Percentiles rank a stretch among this genome's conserved stretches.
These are phyloP conservation scores for Perccottus glenii DNA, from an alignment of 2,113 vertebrate genomes.

Conservation along the genomic window DNA sequence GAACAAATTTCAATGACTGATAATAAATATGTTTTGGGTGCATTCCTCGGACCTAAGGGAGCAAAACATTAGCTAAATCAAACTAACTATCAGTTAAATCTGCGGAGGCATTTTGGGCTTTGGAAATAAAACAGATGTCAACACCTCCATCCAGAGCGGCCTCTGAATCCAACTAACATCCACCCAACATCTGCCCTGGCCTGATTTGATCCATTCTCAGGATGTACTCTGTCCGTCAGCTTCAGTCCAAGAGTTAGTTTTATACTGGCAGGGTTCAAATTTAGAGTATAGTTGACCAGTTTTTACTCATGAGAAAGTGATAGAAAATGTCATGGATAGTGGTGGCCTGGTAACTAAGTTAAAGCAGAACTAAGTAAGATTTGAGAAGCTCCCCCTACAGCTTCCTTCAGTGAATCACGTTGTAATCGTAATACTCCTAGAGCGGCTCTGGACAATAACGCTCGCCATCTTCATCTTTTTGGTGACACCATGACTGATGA, in stretches of 20 bases:
- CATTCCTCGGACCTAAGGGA: constrained; percentile 64
- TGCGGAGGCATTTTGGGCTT: constrained; percentile 26
- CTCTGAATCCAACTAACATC: constrained; percentile 13
- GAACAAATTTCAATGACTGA: constrained; percentile 51
- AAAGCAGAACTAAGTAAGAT: too few species aligned
- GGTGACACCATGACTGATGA: too few species aligned
- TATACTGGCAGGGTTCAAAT: constrained; percentile 4
- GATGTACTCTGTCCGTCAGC: constrained; percentile 6
- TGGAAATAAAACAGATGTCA: constrained; percentile 11
- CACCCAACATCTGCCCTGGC: constrained; percentile 26
- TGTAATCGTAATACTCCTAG: too few species aligned
- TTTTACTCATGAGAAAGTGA: neutral
- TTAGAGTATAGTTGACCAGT: neutral
- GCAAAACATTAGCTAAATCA: constrained; percentile 45
- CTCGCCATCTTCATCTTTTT: too few species aligned
- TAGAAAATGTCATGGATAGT: neutral
- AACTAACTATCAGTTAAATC: neutral
- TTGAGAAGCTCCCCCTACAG: too few species aligned
- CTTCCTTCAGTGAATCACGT: too few species aligned
- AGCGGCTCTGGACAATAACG: too few species aligned
- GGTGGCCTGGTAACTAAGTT: too few species aligned
- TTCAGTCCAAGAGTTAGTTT: constrained; percentile 18
- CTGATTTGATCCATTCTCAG: constrained; percentile 24
- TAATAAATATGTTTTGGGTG: constrained; percentile 48
- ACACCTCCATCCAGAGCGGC: constrained; percentile 35